A percentile compares a stretch with the other conserved stretches of the same genome.
These are phyloP conservation scores for Crotalus viridis DNA, from an alignment of 2,113 vertebrate genomes.

Conservation along the genomic window DNA sequence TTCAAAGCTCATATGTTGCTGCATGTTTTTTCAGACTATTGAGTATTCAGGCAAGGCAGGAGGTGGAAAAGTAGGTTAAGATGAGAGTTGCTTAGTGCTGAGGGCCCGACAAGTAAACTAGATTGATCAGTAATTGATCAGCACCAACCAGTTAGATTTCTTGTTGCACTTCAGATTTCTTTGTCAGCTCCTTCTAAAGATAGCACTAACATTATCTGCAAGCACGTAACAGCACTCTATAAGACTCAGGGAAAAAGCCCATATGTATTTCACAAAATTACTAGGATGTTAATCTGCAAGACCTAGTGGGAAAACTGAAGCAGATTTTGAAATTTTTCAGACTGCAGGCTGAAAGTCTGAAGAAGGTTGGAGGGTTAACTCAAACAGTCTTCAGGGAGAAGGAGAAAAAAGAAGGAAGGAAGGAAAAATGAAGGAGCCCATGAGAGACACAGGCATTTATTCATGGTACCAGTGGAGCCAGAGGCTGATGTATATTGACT, in stretches of 20 bases:
- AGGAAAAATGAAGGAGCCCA: slow-evolving; percentile 2
- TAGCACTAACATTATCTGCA: background rate
- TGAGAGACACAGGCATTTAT: slow-evolving; percentile 51
- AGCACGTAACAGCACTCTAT: background rate
- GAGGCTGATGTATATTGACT: slow-evolving; percentile 38
- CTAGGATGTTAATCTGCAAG: slow-evolving; percentile 20
- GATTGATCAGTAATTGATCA: background rate
- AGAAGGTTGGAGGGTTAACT: slow-evolving; percentile 42
- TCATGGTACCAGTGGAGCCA: slow-evolving; percentile 46
- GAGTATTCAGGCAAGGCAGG: background rate
- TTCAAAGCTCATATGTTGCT: background rate
- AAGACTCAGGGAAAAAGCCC: background rate
- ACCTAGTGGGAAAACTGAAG: slow-evolving; percentile 20
- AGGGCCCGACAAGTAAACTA: background rate
- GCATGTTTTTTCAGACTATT: background rate
- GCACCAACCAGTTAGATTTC: background rate
- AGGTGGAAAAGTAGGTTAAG: background rate
- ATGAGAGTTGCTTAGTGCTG: background rate
- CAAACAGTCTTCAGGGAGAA: slow-evolving; percentile 34
- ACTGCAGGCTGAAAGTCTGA: slow-evolving; percentile 16
- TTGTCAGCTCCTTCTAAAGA: background rate
- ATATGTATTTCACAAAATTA: background rate
- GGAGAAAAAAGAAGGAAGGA: background rate
- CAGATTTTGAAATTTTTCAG: slow-evolving; percentile 10
- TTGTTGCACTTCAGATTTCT: background rate